phyloP scores from a whole-genome alignment of 2,797 vertebrate species.

The Amazona ochrocephala region DNA sequence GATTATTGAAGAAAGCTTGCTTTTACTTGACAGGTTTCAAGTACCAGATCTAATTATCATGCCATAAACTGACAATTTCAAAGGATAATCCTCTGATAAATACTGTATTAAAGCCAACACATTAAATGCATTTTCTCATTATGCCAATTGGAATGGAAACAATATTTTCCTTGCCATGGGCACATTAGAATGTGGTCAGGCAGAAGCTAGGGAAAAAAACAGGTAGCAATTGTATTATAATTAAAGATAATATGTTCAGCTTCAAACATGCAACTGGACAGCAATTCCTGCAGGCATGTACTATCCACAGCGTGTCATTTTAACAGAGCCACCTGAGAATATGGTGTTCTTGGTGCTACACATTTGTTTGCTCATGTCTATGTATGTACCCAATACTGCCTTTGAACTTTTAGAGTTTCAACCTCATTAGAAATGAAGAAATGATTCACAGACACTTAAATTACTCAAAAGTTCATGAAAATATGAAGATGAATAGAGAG shows the following conservation, averaged over 20 bases:
- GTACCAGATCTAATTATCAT: slow-evolving; percentile 58
- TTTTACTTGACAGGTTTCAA: slow-evolving; percentile 63
- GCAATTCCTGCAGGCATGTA: slow-evolving; percentile 5
- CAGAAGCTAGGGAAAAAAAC: slow-evolving; percentile 8
- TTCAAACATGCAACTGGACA: slow-evolving; percentile 18
- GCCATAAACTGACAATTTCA: slow-evolving; percentile 55
- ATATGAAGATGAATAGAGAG: not conserved
- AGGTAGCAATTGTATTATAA: slow-evolving; percentile 35
- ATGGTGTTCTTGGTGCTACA: not conserved
- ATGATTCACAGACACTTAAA: not conserved
- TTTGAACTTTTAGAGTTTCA: not conserved
- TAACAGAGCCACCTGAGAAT: not conserved
- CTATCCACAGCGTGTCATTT: not conserved
- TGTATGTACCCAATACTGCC: not conserved
- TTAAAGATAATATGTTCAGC: not conserved
- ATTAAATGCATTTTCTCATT: slow-evolving; percentile 33
- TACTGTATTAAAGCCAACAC: slow-evolving; percentile 46
- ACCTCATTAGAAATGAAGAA: not conserved
- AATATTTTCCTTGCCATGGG: slow-evolving; percentile 60
- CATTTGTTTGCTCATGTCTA: not conserved
- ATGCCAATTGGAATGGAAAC: slow-evolving; percentile 44
- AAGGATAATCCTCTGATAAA: slow-evolving; percentile 54
- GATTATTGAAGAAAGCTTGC: slow-evolving; percentile 35
- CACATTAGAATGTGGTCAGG: not conserved
- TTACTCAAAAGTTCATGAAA: not conserved